These are phyloP conservation scores for Xylota sylvarum DNA, from an alignment of 2,888 invertebrate species.

Conservation along the genomic window DNA sequence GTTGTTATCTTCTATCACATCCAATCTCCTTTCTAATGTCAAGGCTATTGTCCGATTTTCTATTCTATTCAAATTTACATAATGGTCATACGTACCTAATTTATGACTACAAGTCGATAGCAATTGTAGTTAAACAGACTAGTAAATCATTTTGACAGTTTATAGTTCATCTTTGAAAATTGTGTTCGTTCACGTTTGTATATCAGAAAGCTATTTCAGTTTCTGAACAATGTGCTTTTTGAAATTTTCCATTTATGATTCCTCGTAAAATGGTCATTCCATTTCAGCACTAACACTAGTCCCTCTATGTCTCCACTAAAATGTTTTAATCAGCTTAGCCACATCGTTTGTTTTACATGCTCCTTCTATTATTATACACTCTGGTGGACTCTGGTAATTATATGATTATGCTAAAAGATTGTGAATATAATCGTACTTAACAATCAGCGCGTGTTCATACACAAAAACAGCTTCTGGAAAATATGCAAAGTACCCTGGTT, in stretches of 20 bases:
- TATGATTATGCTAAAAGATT: background rate
- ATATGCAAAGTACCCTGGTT: slow-evolving; percentile 5
- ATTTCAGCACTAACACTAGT: too few species aligned
- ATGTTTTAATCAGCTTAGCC: background rate
- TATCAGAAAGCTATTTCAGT: too few species aligned
- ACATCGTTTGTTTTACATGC: background rate
- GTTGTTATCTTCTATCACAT: too few species aligned
- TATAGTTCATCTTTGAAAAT: too few species aligned
- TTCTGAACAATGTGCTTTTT: background rate
- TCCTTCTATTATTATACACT: background rate
- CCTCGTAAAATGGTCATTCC: background rate
- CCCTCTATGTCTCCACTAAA: background rate
- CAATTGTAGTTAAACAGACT: too few species aligned
- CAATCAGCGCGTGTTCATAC: background rate
- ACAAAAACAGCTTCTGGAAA: slow-evolving; percentile 5
- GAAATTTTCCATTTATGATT: background rate
- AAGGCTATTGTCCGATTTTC: too few species aligned
- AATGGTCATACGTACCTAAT: too few species aligned
- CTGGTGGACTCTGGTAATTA: background rate
- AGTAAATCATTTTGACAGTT: too few species aligned
- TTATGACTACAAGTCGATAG: too few species aligned
- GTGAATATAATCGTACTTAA: background rate
- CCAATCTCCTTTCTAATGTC: too few species aligned
- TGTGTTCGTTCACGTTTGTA: too few species aligned
- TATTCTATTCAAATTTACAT: too few species aligned